Percentiles rank a stretch among this genome's conserved stretches.
Conservation (phyloP, 2,113 vertebrate genomes). For the Macrotis lagotis region DNA sequence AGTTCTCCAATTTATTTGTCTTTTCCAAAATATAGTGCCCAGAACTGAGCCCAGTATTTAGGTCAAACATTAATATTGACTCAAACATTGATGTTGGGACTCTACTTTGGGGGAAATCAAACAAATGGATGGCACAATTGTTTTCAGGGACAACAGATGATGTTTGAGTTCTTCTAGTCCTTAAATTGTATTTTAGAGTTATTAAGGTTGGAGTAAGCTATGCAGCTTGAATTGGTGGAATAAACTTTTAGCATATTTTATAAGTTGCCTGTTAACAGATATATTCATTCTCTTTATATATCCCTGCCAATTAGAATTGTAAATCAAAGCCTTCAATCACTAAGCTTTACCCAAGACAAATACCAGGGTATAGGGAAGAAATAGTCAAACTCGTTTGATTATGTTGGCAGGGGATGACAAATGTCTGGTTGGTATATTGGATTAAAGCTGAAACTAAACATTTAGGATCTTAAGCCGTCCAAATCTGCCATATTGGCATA, state of each 20-base stretch:
- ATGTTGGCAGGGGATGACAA: not conserved
- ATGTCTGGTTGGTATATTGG: not conserved
- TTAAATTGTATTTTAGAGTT: not conserved
- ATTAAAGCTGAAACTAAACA: not conserved
- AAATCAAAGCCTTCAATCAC: not conserved
- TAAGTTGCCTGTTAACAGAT: not conserved
- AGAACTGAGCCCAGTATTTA: not conserved
- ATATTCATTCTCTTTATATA: not conserved
- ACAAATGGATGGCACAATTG: not conserved
- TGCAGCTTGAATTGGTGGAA: not conserved
- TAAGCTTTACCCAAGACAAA: not conserved
- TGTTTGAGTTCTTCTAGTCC: not conserved
- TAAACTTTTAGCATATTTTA: not conserved
- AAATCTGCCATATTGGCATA: not conserved
- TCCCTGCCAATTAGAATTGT: not conserved
- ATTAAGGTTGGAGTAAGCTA: not conserved
- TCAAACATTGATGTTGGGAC: not conserved
- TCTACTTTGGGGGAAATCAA: not conserved
- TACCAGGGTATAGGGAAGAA: not conserved
- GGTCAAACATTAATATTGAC: not conserved
- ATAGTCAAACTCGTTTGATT: not conserved
- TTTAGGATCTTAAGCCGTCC: not conserved
- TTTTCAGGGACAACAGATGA: not conserved
- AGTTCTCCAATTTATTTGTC: not conserved
- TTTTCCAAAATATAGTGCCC: not conserved